A percentile compares a stretch with the other conserved stretches of the same genome.
These are phyloP conservation scores for Ranitomeya variabilis DNA, from an alignment of 2,113 vertebrate species.

Conservation along the genomic window DNA sequence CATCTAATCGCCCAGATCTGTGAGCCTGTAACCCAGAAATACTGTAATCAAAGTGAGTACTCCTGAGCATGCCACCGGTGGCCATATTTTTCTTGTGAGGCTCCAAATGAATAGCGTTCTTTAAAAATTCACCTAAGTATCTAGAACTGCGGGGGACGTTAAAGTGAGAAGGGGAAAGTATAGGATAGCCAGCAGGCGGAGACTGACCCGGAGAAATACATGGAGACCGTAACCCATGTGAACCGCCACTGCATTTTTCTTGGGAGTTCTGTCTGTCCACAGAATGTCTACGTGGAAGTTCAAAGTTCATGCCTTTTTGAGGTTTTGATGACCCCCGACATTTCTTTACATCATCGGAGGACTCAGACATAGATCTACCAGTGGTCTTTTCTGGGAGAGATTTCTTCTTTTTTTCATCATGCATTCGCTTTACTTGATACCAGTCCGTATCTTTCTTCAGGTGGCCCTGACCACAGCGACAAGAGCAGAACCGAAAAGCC, in stretches of 20 bases:
- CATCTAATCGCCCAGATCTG: conserved; percentile 77
- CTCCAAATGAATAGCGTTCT: conserved; percentile 91
- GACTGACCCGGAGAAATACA: conserved; percentile 91
- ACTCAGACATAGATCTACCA: conserved; percentile 75
- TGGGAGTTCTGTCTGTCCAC: conserved; percentile 91
- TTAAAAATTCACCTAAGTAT: conserved; percentile 93
- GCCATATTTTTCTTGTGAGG: conserved; percentile 86
- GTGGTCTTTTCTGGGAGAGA: conserved; percentile 78
- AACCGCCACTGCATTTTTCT: conserved; percentile 75
- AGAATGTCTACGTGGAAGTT: conserved; percentile 86
- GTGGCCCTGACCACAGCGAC: conserved; percentile 95
- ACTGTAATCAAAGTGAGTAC: conserved; percentile 80
- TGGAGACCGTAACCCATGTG: conserved; percentile 78
- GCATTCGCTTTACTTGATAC: conserved; percentile 95
- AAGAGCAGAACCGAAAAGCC: conserved; percentile 97
- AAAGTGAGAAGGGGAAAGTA: conserved; percentile 82
- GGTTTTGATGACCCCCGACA: conserved; percentile 80
- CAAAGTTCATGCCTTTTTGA: conserved; percentile 83
- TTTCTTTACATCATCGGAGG: conserved; percentile 85
- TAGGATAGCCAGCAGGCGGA: conserved; percentile 86
- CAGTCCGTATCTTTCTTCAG: conserved; percentile 98
- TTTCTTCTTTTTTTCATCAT: conserved; percentile 91
- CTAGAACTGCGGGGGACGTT: conserved; percentile 83
- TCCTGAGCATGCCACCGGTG: conserved; percentile 73
- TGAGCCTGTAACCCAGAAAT: conserved; percentile 77